Evolutionary conservation across 1,140 invertebrate genomes (phyloP).

Genomic region (Saxidomus purpurata): DNA sequence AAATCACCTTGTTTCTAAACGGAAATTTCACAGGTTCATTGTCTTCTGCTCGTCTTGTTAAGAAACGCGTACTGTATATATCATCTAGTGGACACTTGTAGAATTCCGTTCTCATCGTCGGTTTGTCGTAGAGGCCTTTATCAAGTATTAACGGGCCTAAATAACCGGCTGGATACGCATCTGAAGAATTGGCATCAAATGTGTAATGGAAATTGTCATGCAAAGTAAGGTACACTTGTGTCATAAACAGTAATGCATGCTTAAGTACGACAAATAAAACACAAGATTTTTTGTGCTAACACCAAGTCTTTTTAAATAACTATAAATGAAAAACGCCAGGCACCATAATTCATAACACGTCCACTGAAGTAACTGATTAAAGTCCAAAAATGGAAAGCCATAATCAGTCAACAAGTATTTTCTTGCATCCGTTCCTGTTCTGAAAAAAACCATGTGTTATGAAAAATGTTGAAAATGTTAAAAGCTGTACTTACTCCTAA

Average conservation of each 20-base stretch:
- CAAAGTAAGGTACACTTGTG: neutral
- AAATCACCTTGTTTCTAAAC: neutral
- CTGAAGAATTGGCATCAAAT: neutral
- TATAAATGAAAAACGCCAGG: neutral
- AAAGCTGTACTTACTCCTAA: too few relatives aligned
- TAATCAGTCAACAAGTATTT: neutral
- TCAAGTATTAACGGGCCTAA: neutral
- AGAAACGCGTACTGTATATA: neutral
- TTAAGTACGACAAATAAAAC: neutral
- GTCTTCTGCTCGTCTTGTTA: neutral
- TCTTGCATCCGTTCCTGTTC: neutral
- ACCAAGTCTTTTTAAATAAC: neutral
- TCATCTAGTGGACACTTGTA: neutral
- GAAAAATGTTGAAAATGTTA: neutral
- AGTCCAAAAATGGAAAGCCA: neutral
- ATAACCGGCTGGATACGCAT: neutral
- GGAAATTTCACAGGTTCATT: neutral
- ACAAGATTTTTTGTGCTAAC: neutral
- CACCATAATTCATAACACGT: neutral
- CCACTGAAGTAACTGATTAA: neutral
- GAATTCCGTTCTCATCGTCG: neutral
- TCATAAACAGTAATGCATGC: neutral
- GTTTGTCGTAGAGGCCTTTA: neutral
- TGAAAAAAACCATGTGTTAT: neutral
- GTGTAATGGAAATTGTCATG: conserved; percentile 13